Evolutionary conservation across 2,888 invertebrate species (phyloP).

Genomic region (Xestia ashworthii): DNA sequence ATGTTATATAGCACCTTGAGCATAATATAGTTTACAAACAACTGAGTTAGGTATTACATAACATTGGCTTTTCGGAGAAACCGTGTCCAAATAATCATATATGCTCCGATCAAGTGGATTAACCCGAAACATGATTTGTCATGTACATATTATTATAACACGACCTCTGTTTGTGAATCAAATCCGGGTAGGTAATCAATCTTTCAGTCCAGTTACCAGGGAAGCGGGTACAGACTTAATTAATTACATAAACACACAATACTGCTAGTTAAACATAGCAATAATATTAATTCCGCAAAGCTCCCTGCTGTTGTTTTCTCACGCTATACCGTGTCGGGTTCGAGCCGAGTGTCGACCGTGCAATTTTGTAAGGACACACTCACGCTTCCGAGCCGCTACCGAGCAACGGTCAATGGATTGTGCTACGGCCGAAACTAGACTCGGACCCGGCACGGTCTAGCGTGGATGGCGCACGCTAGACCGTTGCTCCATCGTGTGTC

Average conservation of each 20-base stretch:
- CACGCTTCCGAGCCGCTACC: too few species aligned
- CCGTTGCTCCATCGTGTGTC: too few species aligned
- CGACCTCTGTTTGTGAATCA: conserved; percentile 3
- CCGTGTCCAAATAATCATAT: neutral
- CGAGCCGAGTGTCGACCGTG: too few species aligned
- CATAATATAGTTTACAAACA: neutral
- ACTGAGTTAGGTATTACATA: neutral
- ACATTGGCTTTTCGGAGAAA: neutral
- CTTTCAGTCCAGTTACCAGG: conserved; percentile 1
- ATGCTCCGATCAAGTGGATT: neutral
- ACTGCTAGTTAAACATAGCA: neutral
- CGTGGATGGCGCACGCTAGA: too few species aligned
- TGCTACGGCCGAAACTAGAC: too few species aligned
- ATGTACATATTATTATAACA: neutral
- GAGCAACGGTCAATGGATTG: too few species aligned
- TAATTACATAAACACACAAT: neutral
- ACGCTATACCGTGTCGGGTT: too few species aligned
- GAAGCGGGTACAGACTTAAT: neutral
- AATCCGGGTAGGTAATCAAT: conserved; percentile 8
- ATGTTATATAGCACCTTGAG: neutral
- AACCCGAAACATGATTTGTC: neutral
- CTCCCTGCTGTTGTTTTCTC: neutral
- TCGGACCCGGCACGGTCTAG: too few species aligned
- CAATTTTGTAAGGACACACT: too few species aligned
- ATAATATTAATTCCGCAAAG: neutral